Conservation (phyloP, 2,113 vertebrate species). For the Capra hircus region DNA sequence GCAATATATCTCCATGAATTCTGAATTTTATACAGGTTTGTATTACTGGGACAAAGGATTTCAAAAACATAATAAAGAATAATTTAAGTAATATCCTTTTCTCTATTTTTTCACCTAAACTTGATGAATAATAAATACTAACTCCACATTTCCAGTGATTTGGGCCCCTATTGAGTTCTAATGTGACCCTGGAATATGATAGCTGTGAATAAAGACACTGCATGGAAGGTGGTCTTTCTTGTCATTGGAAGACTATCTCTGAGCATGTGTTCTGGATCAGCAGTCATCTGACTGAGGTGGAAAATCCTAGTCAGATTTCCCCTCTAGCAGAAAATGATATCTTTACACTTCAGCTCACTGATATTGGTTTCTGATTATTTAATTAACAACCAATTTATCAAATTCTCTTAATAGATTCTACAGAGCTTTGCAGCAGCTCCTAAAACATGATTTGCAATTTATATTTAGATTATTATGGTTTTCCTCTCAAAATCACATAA, state of each 20-base stretch:
- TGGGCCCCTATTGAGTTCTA: conserved; percentile 29
- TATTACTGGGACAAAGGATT: not conserved
- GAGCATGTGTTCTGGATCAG: not conserved
- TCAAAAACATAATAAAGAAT: not conserved
- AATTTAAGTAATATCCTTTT: not conserved
- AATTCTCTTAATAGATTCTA: not conserved
- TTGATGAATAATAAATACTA: not conserved
- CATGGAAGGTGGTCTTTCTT: conserved; percentile 7
- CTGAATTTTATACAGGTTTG: not conserved
- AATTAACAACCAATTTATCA: conserved; percentile 5
- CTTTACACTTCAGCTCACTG: not conserved
- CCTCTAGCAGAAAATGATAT: conserved; percentile 28
- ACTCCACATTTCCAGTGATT: not conserved
- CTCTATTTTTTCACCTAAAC: conserved; percentile 36
- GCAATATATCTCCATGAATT: not conserved
- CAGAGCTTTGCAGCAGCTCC: not conserved
- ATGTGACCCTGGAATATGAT: conserved; percentile 25
- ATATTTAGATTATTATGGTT: not conserved
- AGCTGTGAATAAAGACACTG: conserved; percentile 52
- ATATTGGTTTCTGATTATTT: conserved; percentile 24
- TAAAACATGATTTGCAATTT: not conserved
- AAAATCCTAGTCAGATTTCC: conserved; percentile 45
- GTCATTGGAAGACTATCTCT: conserved; percentile 11
- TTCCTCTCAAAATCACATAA: not conserved
- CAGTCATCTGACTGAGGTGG: not conserved